A percentile compares a stretch with the other conserved stretches of the same genome.
phyloP scores from a whole-genome alignment of 1,140 invertebrate species.

The Phocides pigmalion region DNA sequence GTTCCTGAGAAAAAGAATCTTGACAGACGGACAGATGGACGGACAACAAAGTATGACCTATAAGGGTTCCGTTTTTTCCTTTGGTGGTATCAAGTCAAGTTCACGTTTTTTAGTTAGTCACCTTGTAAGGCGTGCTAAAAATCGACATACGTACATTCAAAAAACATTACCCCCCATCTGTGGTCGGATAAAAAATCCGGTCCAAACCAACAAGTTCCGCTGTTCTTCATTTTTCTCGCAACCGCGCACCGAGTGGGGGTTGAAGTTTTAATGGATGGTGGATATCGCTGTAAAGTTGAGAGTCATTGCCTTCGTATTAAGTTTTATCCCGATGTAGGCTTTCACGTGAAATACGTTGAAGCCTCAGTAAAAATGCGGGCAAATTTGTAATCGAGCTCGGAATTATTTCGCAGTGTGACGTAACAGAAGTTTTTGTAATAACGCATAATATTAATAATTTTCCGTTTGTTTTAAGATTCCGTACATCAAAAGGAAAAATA shows the following conservation, averaged over 20 bases:
- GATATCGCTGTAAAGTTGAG: conserved; percentile 26
- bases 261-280: conserved; percentile 31
- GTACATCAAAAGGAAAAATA: too few species aligned
- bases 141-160: too few species aligned
- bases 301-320: conserved; percentile 33
- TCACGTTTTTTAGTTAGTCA: too few species aligned
- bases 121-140: too few species aligned
- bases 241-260: conserved; percentile 8
- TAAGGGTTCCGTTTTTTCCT: too few species aligned
- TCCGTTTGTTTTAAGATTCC: neutral
- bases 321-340: conserved; percentile 33
- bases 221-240: conserved; percentile 23
- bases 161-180: too few species aligned
- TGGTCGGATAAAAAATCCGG: conserved; percentile 2
- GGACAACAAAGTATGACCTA: too few species aligned
- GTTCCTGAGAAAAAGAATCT: too few species aligned
- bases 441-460: neutral
- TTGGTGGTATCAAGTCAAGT: too few species aligned
- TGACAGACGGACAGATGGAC: too few species aligned
- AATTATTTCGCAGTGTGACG: neutral
- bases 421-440: neutral
- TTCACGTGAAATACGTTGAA: conserved; percentile 19
- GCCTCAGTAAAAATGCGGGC: conserved; percentile 19
- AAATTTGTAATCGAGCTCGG: conserved; percentile 18
- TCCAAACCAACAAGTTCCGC: conserved; percentile 11